phyloP scores from a whole-genome alignment of 2,113 vertebrate genomes.

The Lucifuga dentata region DNA sequence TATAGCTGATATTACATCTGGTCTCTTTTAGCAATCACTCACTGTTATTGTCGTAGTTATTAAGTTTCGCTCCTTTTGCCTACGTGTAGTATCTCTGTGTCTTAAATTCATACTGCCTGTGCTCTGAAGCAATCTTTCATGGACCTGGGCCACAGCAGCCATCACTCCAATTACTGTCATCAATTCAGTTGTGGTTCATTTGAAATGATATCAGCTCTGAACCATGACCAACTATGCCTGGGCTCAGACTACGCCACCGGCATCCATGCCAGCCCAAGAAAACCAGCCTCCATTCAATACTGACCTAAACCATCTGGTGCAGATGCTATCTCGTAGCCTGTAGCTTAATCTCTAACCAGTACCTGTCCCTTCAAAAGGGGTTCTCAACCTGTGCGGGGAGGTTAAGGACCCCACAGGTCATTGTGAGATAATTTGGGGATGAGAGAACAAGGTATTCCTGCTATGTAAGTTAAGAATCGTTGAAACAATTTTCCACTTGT shows the following conservation, averaged over 20 bases:
- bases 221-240: slow-evolving; percentile 54
- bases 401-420: too few relatives aligned
- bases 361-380: background rate
- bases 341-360: background rate
- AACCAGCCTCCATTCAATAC: slow-evolving; percentile 26
- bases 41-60: slow-evolving; percentile 65
- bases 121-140: slow-evolving; percentile 54
- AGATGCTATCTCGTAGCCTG: background rate
- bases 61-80: slow-evolving; percentile 54
- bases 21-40: slow-evolving; percentile 75
- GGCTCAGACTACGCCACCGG: slow-evolving; percentile 53
- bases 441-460: too few relatives aligned
- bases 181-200: slow-evolving; percentile 58
- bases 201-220: slow-evolving; percentile 56
- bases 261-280: slow-evolving; percentile 35
- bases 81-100: slow-evolving; percentile 28
- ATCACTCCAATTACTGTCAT: slow-evolving; percentile 69
- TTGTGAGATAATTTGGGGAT: too few relatives aligned
- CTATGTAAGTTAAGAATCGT: too few relatives aligned
- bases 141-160: slow-evolving; percentile 47
- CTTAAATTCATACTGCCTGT: slow-evolving; percentile 22
- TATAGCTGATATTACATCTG: slow-evolving; percentile 74
- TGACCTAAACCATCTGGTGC: slow-evolving; percentile 6
- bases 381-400: background rate
- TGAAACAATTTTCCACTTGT: too few relatives aligned